Conservation (phyloP, 2,888 invertebrate genomes). For the Pardosa pseudoannulata region DNA sequence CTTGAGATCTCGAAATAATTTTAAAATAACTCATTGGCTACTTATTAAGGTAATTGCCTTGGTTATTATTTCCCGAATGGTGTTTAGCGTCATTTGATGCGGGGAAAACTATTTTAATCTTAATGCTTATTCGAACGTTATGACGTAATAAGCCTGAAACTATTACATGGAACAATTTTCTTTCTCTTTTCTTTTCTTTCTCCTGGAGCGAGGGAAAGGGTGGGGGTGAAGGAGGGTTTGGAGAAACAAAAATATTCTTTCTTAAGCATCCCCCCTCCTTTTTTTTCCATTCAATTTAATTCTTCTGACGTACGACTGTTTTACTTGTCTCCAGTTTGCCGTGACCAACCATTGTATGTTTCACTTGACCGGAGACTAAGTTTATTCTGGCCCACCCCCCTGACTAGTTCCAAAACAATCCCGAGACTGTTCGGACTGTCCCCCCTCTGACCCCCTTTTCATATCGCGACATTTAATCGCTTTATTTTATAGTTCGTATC, state of each 20-base stretch:
- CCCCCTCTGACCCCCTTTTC: constrained; percentile 59
- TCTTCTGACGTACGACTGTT: constrained; percentile 64
- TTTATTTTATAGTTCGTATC: background rate
- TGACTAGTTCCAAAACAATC: background rate
- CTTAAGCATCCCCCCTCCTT: background rate
- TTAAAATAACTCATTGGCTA: constrained; percentile 55
- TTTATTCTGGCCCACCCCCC: constrained; percentile 46
- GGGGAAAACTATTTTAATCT: constrained; percentile 57
- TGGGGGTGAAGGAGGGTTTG: background rate
- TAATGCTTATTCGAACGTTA: constrained; percentile 52
- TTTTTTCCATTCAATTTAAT: constrained; percentile 71
- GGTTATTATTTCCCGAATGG: constrained; percentile 15
- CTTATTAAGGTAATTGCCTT: constrained; percentile 70
- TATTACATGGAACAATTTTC: constrained; percentile 45
- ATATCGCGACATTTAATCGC: constrained; percentile 30
- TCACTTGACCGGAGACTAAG: constrained; percentile 58
- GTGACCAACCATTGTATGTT: constrained; percentile 64
- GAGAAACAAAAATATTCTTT: constrained; percentile 22
- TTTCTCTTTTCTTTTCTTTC: background rate
- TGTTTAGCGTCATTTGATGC: constrained; percentile 4
- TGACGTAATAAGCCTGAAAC: constrained; percentile 59
- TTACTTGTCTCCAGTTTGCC: constrained; percentile 67
- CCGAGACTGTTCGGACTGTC: background rate
- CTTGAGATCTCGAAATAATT: constrained; percentile 54
- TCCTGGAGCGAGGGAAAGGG: background rate